phyloP scores from a whole-genome alignment of 2,797 vertebrate genomes.

The Hoplostethus atlanticus region DNA sequence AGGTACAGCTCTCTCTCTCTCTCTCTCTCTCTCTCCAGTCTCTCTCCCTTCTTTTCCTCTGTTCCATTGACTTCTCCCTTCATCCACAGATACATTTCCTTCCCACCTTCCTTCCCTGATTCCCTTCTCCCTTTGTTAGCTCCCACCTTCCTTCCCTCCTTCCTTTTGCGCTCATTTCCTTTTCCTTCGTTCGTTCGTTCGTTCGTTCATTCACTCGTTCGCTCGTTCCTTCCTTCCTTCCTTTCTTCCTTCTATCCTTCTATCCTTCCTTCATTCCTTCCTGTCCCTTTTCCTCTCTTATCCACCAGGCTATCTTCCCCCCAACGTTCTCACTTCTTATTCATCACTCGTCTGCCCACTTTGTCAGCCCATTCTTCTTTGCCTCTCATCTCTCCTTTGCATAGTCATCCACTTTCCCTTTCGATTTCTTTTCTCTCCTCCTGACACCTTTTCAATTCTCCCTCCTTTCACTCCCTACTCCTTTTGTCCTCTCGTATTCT shows the following conservation, averaged over 20 bases:
- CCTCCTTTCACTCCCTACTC: slow-evolving; percentile 45
- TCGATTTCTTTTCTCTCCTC: slow-evolving; percentile 54
- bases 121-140: background rate
- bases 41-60: background rate
- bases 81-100: background rate
- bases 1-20: slow-evolving; percentile 82
- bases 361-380: slow-evolving; percentile 28
- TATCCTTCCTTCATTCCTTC: background rate
- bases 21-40: background rate
- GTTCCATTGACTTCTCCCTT: background rate
- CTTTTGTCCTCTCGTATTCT: slow-evolving; percentile 66
- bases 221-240: background rate
- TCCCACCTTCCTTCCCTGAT: background rate
- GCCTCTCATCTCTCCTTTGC: slow-evolving; percentile 50
- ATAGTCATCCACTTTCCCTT: slow-evolving; percentile 60
- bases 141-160: background rate
- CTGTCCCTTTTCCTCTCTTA: background rate
- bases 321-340: slow-evolving; percentile 33
- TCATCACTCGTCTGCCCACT: slow-evolving; percentile 5
- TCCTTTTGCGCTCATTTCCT: background rate
- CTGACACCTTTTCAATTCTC: slow-evolving; percentile 64
- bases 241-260: background rate
- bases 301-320: background rate
- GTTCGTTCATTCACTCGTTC: background rate
- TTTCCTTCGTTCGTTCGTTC: background rate